Conservation (phyloP, 1,140 invertebrate species). For the Pogonus chalceus region DNA sequence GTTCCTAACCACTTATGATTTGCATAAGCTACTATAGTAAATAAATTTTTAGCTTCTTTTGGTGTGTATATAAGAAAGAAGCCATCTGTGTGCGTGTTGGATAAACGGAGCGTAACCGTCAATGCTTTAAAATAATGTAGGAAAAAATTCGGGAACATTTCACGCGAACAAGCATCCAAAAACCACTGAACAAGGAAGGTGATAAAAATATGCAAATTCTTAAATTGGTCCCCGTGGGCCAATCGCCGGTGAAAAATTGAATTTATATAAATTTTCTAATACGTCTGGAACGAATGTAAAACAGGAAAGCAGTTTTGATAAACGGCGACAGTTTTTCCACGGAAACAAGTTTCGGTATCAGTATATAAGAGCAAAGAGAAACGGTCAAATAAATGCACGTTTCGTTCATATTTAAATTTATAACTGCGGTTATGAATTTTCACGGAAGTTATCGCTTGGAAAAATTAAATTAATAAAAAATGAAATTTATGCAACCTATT, state of each 20-base stretch:
- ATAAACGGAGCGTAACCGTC: neutral
- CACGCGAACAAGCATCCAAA: neutral
- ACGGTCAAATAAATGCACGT: too few species aligned
- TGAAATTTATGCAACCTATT: too few species aligned
- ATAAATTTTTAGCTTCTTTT: neutral
- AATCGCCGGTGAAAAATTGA: conserved; percentile 6
- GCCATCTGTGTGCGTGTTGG: neutral
- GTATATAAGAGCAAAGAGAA: too few species aligned
- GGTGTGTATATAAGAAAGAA: neutral
- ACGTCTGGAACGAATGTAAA: conserved; percentile 1
- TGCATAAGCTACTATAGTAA: too few species aligned
- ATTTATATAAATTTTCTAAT: conserved; percentile 8
- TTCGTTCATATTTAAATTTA: too few species aligned
- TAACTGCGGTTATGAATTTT: too few species aligned
- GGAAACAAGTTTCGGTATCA: too few species aligned
- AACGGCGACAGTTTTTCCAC: too few species aligned
- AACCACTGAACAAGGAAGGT: conserved; percentile 1
- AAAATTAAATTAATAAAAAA: too few species aligned
- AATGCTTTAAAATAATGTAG: neutral
- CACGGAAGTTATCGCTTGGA: too few species aligned
- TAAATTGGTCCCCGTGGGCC: conserved; percentile 2
- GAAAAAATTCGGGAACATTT: neutral
- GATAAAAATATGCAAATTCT: conserved; percentile 5
- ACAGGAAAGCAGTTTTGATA: neutral
- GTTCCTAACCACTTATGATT: too few species aligned